Base-by-base conservation (phyloP, 1,140 invertebrate genomes). In the Platyura marginata region DNA sequence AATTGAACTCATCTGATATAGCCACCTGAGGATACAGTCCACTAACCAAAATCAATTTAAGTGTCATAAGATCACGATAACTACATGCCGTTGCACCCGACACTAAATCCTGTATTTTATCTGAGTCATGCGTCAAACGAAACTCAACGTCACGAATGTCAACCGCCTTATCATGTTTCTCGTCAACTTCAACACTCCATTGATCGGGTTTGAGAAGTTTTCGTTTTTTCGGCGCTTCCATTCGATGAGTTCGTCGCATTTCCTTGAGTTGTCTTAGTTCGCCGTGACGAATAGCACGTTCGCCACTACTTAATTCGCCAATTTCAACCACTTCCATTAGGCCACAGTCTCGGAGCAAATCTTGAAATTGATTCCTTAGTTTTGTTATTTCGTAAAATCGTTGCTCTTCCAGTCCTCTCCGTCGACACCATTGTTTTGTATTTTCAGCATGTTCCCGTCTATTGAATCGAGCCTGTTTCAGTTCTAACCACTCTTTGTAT, bases 341-440 rank as follows among this genome's bases (percentile, higher is more conserved):
- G 47, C 76, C 75, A 42, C 79, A 79, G 46, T 80, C 79, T 72
- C 81, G 72, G 25, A 96, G 62, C 29, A 95, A 68, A 39, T 85
- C 76, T 58, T 81, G 75, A 57, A 97, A 92, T 62, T 98, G 94
- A 29, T 77, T 67, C 23, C 90, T 69, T 3, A 98, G 62, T 69
- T 97, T 97, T 0, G 81, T 91, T 52, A 94, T 82, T 66, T 97
- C 93, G 55, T 96, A 97, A 59, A 98, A 86, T 41, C 93, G 68
- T 58, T 97, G 92, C 55, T 98, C 93, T 62, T 98, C 92, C 3
- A 98, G 65, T 3, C 89, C 90, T 45, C 88, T 63, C 44, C 79
- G 71, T 49, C 70, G 75, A 51, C 90, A 93, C 93, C 93, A 98
- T 48, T 77, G 76, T 41, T 75, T 67, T 0, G 68, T 64, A 20